Conservation (phyloP, 1,140 invertebrate species). For the Drosophila nasuta region DNA sequence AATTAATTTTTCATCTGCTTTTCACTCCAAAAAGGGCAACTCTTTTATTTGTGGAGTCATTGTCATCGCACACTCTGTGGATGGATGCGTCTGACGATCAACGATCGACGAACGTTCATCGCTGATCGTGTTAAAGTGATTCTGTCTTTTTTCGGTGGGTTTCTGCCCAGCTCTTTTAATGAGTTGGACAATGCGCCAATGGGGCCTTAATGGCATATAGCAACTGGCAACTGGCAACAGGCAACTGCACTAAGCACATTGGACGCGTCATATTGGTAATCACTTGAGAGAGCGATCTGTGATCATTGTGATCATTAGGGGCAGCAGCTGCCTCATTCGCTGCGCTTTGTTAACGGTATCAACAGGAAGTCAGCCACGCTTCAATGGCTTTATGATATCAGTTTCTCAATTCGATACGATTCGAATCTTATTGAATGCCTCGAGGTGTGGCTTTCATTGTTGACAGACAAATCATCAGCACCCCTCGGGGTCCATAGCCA, state of each 20-base stretch:
- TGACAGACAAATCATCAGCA: slow-evolving; percentile 55
- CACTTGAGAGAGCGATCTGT: slow-evolving; percentile 66
- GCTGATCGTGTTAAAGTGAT: slow-evolving; percentile 79
- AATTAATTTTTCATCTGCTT: slow-evolving; percentile 81
- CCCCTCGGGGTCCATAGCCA: slow-evolving; percentile 17
- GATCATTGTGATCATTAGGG: slow-evolving; percentile 72
- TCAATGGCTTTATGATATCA: slow-evolving; percentile 27
- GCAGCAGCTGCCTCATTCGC: slow-evolving; percentile 62
- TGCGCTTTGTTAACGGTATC: slow-evolving; percentile 79
- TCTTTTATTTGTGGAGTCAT: slow-evolving; percentile 74
- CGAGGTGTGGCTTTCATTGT: slow-evolving; percentile 63
- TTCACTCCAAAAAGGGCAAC: slow-evolving; percentile 31
- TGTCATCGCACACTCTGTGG: slow-evolving; percentile 34
- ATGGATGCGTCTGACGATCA: slow-evolving; percentile 18
- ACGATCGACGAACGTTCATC: slow-evolving; percentile 31
- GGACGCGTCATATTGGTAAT: slow-evolving; percentile 72
- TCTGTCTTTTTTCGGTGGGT: slow-evolving; percentile 10
- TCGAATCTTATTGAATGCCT: slow-evolving; percentile 8
- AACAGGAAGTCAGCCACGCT: slow-evolving; percentile 39
- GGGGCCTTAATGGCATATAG: slow-evolving; percentile 6
- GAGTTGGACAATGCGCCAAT: slow-evolving; percentile 66
- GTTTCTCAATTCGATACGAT: too few relatives aligned
- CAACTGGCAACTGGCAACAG: slow-evolving; percentile 14
- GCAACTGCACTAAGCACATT: slow-evolving; percentile 58
- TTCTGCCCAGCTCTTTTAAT: slow-evolving; percentile 64